Percentiles rank a stretch among this genome's conserved stretches.
These are phyloP conservation scores for Toxotes chatareus DNA, from an alignment of 2,113 vertebrate genomes.

Conservation along the genomic window DNA sequence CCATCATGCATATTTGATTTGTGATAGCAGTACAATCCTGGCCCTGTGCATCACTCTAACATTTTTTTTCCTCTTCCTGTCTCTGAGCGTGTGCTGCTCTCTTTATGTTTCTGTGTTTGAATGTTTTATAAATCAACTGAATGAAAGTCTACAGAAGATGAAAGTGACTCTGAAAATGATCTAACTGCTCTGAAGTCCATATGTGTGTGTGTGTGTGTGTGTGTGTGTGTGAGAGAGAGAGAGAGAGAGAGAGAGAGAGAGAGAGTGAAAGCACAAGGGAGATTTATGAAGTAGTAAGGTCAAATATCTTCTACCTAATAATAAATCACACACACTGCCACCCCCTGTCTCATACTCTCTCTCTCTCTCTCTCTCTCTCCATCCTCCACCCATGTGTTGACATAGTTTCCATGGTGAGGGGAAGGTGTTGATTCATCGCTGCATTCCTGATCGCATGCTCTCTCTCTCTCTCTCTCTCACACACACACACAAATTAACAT, in stretches of 20 bases:
- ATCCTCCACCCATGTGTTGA: constrained; percentile 59
- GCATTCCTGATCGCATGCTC: constrained; percentile 54
- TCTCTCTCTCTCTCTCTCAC: constrained; percentile 1
- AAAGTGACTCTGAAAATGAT: constrained; percentile 56
- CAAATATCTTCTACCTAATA: constrained; percentile 70
- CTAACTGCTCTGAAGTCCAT: constrained; percentile 46
- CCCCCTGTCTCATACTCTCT: constrained; percentile 14
- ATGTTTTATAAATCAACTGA: constrained; percentile 59
- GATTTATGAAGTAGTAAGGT: constrained; percentile 58
- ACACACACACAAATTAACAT: constrained; percentile 49
- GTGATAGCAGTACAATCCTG: background rate
- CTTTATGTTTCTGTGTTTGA: constrained; percentile 9
- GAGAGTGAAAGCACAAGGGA: constrained; percentile 17
- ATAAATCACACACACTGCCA: constrained; percentile 57
- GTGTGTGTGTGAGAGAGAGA: background rate
- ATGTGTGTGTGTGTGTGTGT: constrained; percentile 6
- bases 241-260: background rate
- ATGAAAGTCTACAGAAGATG: constrained; percentile 45
- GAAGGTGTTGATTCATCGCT: constrained; percentile 46
- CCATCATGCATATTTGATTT: background rate
- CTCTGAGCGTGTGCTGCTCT: background rate
- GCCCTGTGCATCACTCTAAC: background rate
- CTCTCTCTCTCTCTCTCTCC: background rate
- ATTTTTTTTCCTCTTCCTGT: background rate
- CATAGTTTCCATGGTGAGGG: constrained; percentile 73